Conservation (phyloP, 1,140 invertebrate species). For the Bombus terrestris region DNA sequence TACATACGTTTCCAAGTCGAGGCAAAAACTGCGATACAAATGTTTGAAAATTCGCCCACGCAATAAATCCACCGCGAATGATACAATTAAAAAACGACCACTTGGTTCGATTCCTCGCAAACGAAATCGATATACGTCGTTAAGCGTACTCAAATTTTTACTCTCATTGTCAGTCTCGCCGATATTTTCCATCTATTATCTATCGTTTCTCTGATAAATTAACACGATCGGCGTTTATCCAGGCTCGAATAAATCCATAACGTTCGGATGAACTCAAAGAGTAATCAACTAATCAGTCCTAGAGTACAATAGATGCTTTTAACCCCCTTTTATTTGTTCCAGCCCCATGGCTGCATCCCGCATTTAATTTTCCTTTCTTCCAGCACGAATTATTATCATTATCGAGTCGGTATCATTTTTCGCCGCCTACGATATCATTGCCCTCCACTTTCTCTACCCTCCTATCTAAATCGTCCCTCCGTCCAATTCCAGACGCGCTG, state of each 20-base stretch:
- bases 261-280: conserved; percentile 11
- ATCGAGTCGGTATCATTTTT: conserved; percentile 55
- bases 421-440: conserved; percentile 51
- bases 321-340: not conserved
- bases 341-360: not conserved
- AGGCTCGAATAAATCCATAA: conserved; percentile 45
- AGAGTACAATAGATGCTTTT: conserved; percentile 52
- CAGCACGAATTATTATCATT: conserved; percentile 55
- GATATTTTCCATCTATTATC: not conserved
- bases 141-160: conserved; percentile 23
- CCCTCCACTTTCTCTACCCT: not conserved
- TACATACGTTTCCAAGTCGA: conserved; percentile 10
- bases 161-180: not conserved
- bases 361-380: conserved; percentile 65
- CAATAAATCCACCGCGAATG: not conserved
- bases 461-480: not conserved
- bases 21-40: not conserved
- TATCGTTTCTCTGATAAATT: conserved; percentile 45
- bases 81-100: not conserved
- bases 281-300: conserved; percentile 58
- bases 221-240: conserved; percentile 36
- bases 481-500: not conserved
- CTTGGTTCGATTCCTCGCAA: not conserved
- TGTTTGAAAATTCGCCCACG: not conserved
- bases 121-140: not conserved